A percentile compares a stretch with the other conserved stretches of the same genome.
Evolutionary conservation across 1,140 invertebrate genomes (phyloP).

Genomic region (Plodia interpunctella): DNA sequence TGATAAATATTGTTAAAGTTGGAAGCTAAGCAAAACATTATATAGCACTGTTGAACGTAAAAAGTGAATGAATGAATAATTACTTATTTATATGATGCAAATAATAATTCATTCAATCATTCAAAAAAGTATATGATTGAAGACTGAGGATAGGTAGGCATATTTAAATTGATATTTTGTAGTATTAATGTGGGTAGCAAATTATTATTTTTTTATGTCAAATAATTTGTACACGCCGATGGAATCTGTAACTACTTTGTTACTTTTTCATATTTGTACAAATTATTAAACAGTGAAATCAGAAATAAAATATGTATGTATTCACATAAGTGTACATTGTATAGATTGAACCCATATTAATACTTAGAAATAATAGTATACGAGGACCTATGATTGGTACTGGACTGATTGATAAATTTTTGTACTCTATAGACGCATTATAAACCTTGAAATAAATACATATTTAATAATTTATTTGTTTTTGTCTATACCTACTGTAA

Average conservation of each 20-base stretch:
- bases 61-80: constrained; percentile 15
- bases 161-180: not conserved
- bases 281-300: too few species aligned
- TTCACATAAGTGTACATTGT: too few species aligned
- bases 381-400: constrained; percentile 20
- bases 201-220: not conserved
- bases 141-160: constrained; percentile 37
- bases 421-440: constrained; percentile 47
- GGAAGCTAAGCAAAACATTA: not conserved
- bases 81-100: too few species aligned
- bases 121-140: too few species aligned
- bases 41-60: constrained; percentile 3
- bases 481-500: constrained; percentile 15
- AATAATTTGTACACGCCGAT: too few species aligned
- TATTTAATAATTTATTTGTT: constrained; percentile 18
- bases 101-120: too few species aligned
- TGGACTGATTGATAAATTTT: constrained; percentile 41
- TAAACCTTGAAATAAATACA: constrained; percentile 55
- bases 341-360: not conserved
- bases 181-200: constrained; percentile 1
- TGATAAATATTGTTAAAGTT: constrained; percentile 1
- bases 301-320: too few species aligned
- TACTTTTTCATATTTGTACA: too few species aligned
- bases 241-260: too few species aligned
- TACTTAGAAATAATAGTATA: constrained; percentile 15